Evolutionary conservation across 1,140 invertebrate species (phyloP).

Genomic region (Zaprionus capensis): DNA sequence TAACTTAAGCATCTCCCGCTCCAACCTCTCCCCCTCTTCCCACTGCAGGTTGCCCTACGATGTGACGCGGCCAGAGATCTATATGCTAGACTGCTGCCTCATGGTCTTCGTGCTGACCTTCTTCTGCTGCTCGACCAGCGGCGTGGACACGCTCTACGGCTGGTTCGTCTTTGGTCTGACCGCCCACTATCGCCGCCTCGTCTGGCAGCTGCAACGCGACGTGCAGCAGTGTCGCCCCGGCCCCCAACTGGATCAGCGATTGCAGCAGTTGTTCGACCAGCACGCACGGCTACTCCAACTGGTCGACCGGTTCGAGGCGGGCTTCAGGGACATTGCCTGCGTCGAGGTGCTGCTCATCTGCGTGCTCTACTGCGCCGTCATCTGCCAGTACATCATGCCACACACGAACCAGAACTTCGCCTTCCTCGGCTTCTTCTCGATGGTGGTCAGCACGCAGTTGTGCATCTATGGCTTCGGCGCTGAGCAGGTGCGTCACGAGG

Average conservation of each 20-base stretch:
- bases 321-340: constrained; percentile 54
- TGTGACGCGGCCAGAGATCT: constrained; percentile 46
- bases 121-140: constrained; percentile 68
- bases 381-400: constrained; percentile 64
- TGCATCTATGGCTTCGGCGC: constrained; percentile 62
- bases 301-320: constrained; percentile 42
- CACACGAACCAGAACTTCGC: constrained; percentile 60
- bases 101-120: constrained; percentile 60
- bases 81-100: constrained; percentile 50
- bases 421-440: constrained; percentile 63
- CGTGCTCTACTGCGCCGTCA: constrained; percentile 59
- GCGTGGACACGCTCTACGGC: constrained; percentile 57
- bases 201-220: constrained; percentile 15
- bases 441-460: constrained; percentile 64
- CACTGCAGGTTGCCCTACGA: constrained; percentile 52
- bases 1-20: background rate
- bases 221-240: background rate
- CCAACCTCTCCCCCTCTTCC: background rate
- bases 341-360: constrained; percentile 62
- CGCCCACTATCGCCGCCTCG: constrained; percentile 55
- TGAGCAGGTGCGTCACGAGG: constrained; percentile 60
- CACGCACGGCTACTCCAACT: constrained; percentile 41
- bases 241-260: constrained; percentile 9
- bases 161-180: constrained; percentile 60
- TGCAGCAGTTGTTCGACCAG: constrained; percentile 36